Base-by-base conservation (phyloP, 2,113 vertebrate genomes). In the Oryzias javanicus region DNA sequence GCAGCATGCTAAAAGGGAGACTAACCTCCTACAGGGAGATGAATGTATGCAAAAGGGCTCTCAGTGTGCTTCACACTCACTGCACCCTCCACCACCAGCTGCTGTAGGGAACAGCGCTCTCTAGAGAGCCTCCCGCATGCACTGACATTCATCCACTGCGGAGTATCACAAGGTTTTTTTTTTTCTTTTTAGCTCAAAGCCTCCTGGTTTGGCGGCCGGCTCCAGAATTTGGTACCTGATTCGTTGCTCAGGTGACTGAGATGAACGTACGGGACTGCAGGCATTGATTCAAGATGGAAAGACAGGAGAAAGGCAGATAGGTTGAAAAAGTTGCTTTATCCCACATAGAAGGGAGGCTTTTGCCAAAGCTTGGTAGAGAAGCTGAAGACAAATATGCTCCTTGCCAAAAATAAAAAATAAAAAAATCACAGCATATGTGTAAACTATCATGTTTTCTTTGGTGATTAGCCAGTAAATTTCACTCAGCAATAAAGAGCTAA, bases 171-270 rank as follows among this genome's bases (percentile, higher is more conserved):
- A 76, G 70, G 60, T 63, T 3, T 12, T 35, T 35, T 35, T 35
- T 35, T 10, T 10, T 35, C 63, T 54, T 7, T 49, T 17, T 73
- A 62, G 64, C 61, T 73, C 54, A 55, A 77, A 78, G 64, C 56
- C 62, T 54, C 52, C 56, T 49, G 66, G 63, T 60, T 54, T 63
- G 74, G 52, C 49, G 69, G 68, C 64, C 53, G 70, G 70, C 64
- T 77, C 49, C 50, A 66, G 62, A 75, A 72, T 85, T 74, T 77
- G 87, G 89, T 98, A 98, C 97, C 97, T 98, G 97, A 94, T 94
- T 98, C 97, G 94, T 88, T 92, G 94, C 92, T 96, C 93, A 98
- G 91, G 87, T 97, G 96, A 92, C 94, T 98, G 95, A 98, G 95
- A 87, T 97, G 95, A 93, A 98, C 92, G 80, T 98, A 95, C 86